These are phyloP conservation scores for Macrobrachium nipponense DNA, from an alignment of 1,140 invertebrate species.

Conservation along the genomic window DNA sequence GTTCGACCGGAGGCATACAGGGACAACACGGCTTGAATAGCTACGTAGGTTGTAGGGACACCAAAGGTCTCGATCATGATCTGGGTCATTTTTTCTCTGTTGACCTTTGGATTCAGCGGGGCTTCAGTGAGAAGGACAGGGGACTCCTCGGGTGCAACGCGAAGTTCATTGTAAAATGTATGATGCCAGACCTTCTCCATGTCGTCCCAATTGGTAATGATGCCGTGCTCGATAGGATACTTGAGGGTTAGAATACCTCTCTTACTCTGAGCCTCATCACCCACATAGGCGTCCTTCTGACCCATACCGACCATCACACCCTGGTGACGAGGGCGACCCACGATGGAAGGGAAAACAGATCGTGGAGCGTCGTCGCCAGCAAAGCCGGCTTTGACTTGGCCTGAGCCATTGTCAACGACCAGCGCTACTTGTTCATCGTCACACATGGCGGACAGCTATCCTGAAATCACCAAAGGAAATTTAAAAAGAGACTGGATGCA, in stretches of 20 bases:
- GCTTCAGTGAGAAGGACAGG: slow-evolving; percentile 90
- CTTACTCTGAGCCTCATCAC: slow-evolving; percentile 96
- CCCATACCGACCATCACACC: slow-evolving; percentile 93
- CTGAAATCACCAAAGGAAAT: too few relatives aligned
- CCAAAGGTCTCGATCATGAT: slow-evolving; percentile 96
- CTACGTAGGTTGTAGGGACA: slow-evolving; percentile 92
- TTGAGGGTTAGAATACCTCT: slow-evolving; percentile 73
- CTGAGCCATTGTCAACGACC: slow-evolving; percentile 14
- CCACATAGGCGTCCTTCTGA: slow-evolving; percentile 92
- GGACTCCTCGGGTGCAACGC: slow-evolving; percentile 94
- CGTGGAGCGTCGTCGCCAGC: slow-evolving; percentile 6
- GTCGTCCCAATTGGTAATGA: slow-evolving; percentile 96
- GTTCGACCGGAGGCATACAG: slow-evolving; percentile 93
- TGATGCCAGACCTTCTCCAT: slow-evolving; percentile 99
- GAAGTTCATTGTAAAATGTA: slow-evolving; percentile 95
- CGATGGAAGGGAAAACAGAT: slow-evolving; percentile 19
- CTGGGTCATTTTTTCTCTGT: slow-evolving; percentile 88
- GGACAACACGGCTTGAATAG: slow-evolving; percentile 90
- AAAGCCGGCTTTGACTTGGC: slow-evolving; percentile 14
- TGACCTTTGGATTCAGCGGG: slow-evolving; percentile 89
- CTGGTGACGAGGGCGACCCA: slow-evolving; percentile 35
- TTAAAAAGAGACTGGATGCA: too few relatives aligned
- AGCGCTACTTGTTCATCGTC: too few relatives aligned
- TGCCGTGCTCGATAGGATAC: slow-evolving; percentile 76
- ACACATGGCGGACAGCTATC: too few relatives aligned